Percentiles rank a stretch among this genome's conserved stretches.
Conservation (phyloP, 2,797 vertebrate genomes). For the Syngnathus acus region DNA sequence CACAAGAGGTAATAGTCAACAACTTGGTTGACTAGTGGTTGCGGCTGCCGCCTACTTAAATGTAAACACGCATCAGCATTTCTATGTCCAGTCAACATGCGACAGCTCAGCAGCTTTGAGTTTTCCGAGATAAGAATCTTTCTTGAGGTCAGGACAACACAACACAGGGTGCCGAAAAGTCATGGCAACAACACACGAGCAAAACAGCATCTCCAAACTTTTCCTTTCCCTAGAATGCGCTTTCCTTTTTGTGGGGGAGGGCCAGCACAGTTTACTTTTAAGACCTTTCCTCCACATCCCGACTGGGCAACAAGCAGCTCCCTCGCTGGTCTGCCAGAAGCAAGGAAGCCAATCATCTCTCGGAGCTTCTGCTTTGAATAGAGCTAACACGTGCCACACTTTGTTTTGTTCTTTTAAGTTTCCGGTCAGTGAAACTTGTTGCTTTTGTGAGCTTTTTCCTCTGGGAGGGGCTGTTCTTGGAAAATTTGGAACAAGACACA, state of each 20-base stretch:
- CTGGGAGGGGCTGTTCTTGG: neutral
- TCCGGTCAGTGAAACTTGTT: neutral
- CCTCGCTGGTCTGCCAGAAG: slow-evolving; percentile 47
- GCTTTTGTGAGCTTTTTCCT: neutral
- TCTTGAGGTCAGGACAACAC: neutral
- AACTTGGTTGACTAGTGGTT: neutral
- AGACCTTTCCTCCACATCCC: slow-evolving; percentile 73
- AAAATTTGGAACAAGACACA: neutral
- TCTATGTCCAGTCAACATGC: neutral
- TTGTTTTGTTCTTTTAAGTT: slow-evolving; percentile 14
- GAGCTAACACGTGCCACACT: slow-evolving; percentile 19
- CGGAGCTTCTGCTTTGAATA: slow-evolving; percentile 23
- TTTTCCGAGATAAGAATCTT: neutral
- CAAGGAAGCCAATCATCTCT: slow-evolving; percentile 50
- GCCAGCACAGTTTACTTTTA: slow-evolving; percentile 38
- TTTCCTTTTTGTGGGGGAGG: slow-evolving; percentile 35
- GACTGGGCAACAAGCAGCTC: slow-evolving; percentile 11
- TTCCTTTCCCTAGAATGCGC: slow-evolving; percentile 19
- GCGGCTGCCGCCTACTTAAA: neutral
- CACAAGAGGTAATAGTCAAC: neutral
- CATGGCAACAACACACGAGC: neutral
- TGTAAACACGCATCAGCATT: neutral
- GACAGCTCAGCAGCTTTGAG: neutral
- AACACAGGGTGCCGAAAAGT: neutral
- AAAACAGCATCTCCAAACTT: slow-evolving; percentile 38